Percentiles rank a stretch among this genome's conserved stretches.
phyloP scores from a whole-genome alignment of 2,797 vertebrate species.

The Ficedula albicollis region DNA sequence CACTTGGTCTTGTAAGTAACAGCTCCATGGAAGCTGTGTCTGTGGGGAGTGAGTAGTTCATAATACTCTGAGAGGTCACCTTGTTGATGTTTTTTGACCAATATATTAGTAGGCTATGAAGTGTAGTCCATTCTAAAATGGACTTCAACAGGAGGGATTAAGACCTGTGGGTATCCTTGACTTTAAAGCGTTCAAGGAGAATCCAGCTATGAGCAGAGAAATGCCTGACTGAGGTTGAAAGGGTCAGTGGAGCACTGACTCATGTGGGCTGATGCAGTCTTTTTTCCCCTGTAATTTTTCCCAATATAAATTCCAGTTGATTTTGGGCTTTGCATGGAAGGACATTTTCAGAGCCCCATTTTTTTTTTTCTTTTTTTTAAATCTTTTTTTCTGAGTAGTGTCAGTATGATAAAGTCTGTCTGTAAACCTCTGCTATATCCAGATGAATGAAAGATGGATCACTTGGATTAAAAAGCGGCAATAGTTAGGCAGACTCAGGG shows the following conservation, averaged over 20 bases:
- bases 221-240: neutral
- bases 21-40: neutral
- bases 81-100: neutral
- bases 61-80: neutral
- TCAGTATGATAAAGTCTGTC: neutral
- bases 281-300: neutral
- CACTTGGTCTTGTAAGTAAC: neutral
- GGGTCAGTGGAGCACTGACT: neutral
- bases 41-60: neutral
- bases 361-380: neutral
- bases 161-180: neutral
- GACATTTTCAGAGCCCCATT: neutral
- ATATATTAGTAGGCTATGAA: neutral
- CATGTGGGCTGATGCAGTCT: neutral
- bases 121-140: neutral
- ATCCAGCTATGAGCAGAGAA: neutral
- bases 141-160: neutral
- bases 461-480: neutral
- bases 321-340: neutral
- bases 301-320: neutral
- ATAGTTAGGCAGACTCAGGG: neutral
- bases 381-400: neutral
- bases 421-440: neutral
- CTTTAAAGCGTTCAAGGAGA: neutral
- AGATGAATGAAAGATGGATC: neutral